A percentile compares a stretch with the other conserved stretches of the same genome.
Evolutionary conservation across 2,888 invertebrate genomes (phyloP).

Genomic region (Melinaea menophilus): DNA sequence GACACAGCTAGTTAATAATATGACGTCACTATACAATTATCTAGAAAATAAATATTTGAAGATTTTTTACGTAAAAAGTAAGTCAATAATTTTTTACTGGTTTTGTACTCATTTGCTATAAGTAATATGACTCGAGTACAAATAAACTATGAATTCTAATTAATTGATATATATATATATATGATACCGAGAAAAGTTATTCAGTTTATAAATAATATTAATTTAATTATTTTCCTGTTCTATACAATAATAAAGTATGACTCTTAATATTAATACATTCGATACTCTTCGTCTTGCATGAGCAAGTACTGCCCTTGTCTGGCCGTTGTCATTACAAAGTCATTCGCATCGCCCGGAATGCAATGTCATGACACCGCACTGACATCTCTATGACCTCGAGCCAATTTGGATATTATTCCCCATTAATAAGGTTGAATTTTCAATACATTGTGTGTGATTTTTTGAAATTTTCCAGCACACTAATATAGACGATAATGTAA

Average conservation of each 20-base stretch:
- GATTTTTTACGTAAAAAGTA: too few relatives aligned
- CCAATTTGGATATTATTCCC: constrained; percentile 30
- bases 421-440: constrained; percentile 26
- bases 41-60: too few relatives aligned
- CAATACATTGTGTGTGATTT: constrained; percentile 32
- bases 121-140: too few relatives aligned
- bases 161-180: too few relatives aligned
- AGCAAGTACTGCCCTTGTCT: constrained; percentile 72
- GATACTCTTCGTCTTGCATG: constrained; percentile 37
- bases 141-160: too few relatives aligned
- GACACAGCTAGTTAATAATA: too few relatives aligned
- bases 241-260: background rate
- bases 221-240: too few relatives aligned
- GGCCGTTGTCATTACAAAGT: constrained; percentile 70
- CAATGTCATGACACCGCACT: constrained; percentile 66
- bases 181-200: too few relatives aligned
- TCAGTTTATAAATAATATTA: too few relatives aligned
- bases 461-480: constrained; percentile 33
- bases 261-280: constrained; percentile 26
- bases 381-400: constrained; percentile 38
- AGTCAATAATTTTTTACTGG: too few relatives aligned
- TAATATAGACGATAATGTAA: constrained; percentile 52
- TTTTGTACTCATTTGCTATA: too few relatives aligned
- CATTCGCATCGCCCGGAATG: constrained; percentile 73
- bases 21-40: too few relatives aligned